Conservation (phyloP, 2,113 vertebrate species). For the Mesoclemmys tuberculata region DNA sequence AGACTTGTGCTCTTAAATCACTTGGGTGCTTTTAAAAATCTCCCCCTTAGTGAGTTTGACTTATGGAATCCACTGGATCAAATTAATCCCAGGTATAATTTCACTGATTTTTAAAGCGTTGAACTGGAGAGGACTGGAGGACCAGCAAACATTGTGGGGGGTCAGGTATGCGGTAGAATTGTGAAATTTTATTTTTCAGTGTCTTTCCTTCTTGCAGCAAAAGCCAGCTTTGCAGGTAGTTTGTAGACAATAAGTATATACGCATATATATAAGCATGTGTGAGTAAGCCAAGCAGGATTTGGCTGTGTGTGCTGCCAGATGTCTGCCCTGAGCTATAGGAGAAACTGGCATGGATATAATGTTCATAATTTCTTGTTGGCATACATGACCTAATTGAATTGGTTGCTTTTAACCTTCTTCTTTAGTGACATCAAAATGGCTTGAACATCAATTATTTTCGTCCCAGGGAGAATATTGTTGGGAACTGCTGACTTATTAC, state of each 20-base stretch:
- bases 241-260: neutral
- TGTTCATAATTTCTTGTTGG: conserved; percentile 17
- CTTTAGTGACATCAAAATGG: neutral
- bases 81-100: neutral
- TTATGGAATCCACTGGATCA: neutral
- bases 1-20: neutral
- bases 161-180: neutral
- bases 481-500: conserved; percentile 25
- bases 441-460: conserved; percentile 31
- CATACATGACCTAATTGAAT: conserved; percentile 5
- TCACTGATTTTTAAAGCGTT: neutral
- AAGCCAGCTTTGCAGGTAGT: neutral
- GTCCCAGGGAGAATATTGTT: neutral
- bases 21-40: neutral
- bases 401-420: conserved; percentile 32
- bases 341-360: neutral
- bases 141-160: neutral
- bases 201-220: neutral
- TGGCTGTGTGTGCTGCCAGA: neutral
- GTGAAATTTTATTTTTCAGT: neutral
- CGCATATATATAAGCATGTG: neutral
- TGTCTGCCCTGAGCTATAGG: conserved; percentile 7
- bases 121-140: neutral
- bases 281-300: neutral
- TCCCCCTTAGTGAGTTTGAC: neutral